Base-by-base conservation (phyloP, 1,140 invertebrate genomes). In the Hylaeus volcanicus region DNA sequence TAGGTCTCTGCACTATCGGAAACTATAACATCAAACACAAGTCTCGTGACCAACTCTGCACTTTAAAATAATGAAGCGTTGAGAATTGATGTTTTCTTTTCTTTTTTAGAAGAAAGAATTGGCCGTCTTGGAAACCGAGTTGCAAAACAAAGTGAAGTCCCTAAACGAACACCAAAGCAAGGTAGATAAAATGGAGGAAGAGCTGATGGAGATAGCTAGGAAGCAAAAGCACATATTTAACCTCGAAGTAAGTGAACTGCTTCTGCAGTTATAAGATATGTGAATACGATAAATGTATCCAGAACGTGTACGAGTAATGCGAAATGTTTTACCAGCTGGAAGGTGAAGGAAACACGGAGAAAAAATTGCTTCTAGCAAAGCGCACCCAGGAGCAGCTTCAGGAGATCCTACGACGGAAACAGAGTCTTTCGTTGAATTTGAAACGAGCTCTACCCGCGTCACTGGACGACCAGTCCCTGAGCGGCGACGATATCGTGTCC, bases 101-200 rank as follows among this genome's bases (percentile, higher is more conserved):
- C n/a, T 56, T 12, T 56, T 79, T 1, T 88, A 93, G 89, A 94
- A 94, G 83, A 93, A 95, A 85, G 95, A 96, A 89, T 89, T 97
- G 72, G 93, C 95, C 55, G 94, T 94, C 48, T 88, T 97, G 48
- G 96, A 96, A 88, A 92, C 93, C 4, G 94, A 96, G 90, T 82
- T 96, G 12, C 94, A 95, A 86, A 94, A 90, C 12, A 94, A 95
- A 69, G 94, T 96, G 45, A 94, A 94, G 76, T 93, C 94, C 3
- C 91, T 96, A n/a, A 94, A 95, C 55, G 94, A 95, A 11, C 94
- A 95, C 72, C 94, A 95, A 72, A 94, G 93, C 55, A 95, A 94
- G 87, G 93, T 96, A 11, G 95, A 96, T 81, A 92, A 94, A 77
- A 93, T 96, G 88, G 95, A 96, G 82, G 94, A 94, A 9, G 95